Conservation (phyloP, 2,113 vertebrate species). For the Epinephelus lanceolatus region DNA sequence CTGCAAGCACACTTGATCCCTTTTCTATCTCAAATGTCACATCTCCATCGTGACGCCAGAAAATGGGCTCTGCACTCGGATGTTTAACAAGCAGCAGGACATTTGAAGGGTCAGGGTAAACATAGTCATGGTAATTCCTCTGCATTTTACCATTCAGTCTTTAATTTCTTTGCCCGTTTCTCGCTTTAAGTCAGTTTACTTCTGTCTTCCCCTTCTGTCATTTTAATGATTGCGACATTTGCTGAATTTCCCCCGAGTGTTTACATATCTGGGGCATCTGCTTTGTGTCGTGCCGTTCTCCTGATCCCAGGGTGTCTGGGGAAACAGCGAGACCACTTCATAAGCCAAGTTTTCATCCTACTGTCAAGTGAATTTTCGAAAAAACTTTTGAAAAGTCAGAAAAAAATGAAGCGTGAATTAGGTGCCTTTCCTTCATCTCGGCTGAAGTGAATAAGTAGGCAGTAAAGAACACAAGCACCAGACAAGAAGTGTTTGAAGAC, state of each 20-base stretch:
- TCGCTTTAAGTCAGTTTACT: neutral
- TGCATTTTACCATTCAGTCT: neutral
- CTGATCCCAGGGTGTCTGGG: neutral
- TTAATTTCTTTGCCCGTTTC: neutral
- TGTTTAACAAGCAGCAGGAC: conserved; percentile 1
- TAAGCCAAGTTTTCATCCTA: conserved; percentile 28
- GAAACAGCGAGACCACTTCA: neutral
- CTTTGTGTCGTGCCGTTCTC: conserved; percentile 16
- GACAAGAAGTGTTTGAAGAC: conserved; percentile 49
- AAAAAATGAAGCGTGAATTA: conserved; percentile 36
- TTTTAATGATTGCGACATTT: conserved; percentile 16
- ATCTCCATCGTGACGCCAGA: conserved; percentile 28
- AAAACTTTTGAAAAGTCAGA: conserved; percentile 41
- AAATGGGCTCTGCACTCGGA: neutral
- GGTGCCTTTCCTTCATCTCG: neutral
- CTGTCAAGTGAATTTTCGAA: conserved; percentile 33
- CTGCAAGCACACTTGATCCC: conserved; percentile 50
- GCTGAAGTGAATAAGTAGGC: conserved; percentile 21
- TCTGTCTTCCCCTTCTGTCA: conserved; percentile 11
- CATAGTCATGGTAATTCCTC: neutral
- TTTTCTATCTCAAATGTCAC: conserved; percentile 50
- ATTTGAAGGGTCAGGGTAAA: conserved; percentile 16
- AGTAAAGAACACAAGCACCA: conserved; percentile 10
- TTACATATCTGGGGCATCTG: conserved; percentile 55
- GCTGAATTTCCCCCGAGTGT: conserved; percentile 16